Evolutionary conservation across 2,797 vertebrate species (phyloP), one percentile per base, ranked within the genome.

Genomic region (Pagetopsis macropterus): DNA sequence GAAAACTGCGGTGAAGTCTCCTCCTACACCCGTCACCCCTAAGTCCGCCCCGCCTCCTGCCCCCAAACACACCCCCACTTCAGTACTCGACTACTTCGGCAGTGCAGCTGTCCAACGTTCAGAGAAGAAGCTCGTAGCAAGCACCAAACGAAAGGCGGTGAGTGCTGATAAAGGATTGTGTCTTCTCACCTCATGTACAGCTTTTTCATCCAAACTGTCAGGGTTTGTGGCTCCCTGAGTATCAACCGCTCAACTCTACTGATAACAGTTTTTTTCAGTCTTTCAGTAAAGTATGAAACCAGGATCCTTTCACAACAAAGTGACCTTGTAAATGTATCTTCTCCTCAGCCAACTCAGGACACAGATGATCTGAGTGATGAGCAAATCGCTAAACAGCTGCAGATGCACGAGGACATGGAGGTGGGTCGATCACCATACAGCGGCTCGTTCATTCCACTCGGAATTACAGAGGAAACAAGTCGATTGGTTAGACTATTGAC

Each of bases 101-200:
- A 93, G 79, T 4, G 83, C 82, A 4, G 80, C 82, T 1, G 68
- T 99, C 61, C 96, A 96, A 23, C 95, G 97, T 52, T 99, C 98
- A 0, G 95, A 95, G 10, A 98, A 96, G 89, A 99, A 97, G 86
- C 95, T 99, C 78, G 98, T 99, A 23, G 94, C 96, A 66, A 98
- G 94, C 89, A 68, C 79, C 59, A 99, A 96, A 88, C 94, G 95
- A 70, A 98, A 96, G 90, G 94, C 96, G 56, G 98, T 99, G 82
- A 96, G 96, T 95, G 17, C 0, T 46, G 45, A 37, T 64, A 5
- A 0, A 41, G 56, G 41, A 14, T 33, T 15, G 10, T 27, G 3
- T 52, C 17, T 19, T 65, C 17, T 41, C 9, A 19, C 50, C 17
- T 73, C 15, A 40, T 37, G 6, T 46, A 3, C n/a, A 15, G 16